phyloP scores from a whole-genome alignment of 2,113 vertebrate species.

The Macheiramphus alcinus region DNA sequence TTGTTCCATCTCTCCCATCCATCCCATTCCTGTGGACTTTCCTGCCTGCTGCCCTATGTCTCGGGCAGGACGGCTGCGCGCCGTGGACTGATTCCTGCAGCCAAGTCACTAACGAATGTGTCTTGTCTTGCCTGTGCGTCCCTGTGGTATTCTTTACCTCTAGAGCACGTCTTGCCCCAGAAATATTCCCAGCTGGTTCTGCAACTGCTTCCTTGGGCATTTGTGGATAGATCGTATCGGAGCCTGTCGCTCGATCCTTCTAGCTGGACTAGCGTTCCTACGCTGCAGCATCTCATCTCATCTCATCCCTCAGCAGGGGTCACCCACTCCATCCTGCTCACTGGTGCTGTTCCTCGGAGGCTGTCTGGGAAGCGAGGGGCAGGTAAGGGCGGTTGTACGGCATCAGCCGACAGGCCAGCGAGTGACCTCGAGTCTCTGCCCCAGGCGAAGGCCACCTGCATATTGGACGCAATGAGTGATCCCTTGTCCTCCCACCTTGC shows the following conservation, averaged over 20 bases:
- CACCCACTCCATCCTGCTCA: neutral
- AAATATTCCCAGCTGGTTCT: neutral
- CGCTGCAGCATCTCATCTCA: neutral
- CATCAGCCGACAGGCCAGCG: neutral
- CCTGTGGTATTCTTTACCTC: neutral
- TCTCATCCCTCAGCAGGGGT: neutral
- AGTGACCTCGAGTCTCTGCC: neutral
- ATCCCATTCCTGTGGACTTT: neutral
- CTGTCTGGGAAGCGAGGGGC: neutral
- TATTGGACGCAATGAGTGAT: neutral
- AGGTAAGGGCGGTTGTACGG: neutral
- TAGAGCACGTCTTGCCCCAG: neutral
- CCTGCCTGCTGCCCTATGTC: neutral
- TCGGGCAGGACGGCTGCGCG: fast-evolving
- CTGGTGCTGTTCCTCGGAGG: neutral
- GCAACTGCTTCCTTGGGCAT: neutral
- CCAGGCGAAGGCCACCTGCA: neutral
- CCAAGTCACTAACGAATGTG: neutral
- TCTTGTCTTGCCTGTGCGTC: neutral
- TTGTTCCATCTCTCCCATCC: neutral
- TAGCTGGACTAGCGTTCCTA: neutral
- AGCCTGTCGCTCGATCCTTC: neutral
- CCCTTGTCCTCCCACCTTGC: neutral
- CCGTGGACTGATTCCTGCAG: neutral
- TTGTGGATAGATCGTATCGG: neutral